A percentile compares a stretch with the other conserved stretches of the same genome.
These are phyloP conservation scores for Lobophora halterata DNA, from an alignment of 2,888 invertebrate species.

Conservation along the genomic window DNA sequence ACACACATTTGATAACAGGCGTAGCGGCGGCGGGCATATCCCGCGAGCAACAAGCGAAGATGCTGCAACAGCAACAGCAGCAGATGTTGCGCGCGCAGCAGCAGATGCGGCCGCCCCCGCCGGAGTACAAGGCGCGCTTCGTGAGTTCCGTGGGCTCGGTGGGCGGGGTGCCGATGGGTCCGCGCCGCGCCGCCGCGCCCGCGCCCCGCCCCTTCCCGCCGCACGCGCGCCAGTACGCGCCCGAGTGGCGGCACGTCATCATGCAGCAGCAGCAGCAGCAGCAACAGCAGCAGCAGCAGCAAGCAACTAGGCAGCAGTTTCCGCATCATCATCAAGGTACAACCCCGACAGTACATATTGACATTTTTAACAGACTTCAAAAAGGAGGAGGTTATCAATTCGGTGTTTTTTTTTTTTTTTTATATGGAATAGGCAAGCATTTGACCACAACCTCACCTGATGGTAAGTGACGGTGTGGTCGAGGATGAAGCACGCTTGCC, in stretches of 20 bases:
- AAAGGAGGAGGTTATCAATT: too few relatives aligned
- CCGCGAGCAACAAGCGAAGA: conserved; percentile 84
- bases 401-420: too few relatives aligned
- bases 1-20: conserved; percentile 38
- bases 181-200: conserved; percentile 47
- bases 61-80: conserved; percentile 85
- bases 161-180: conserved; percentile 43
- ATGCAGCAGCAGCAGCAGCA: conserved; percentile 79
- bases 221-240: conserved; percentile 68
- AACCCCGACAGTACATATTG: conserved; percentile 1
- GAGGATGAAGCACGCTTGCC: too few relatives aligned
- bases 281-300: conserved; percentile 72
- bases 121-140: conserved; percentile 90
- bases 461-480: too few relatives aligned
- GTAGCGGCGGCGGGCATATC: conserved; percentile 72
- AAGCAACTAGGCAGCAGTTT: conserved; percentile 58
- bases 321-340: conserved; percentile 74
- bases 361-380: too few relatives aligned
- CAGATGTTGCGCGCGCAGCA: conserved; percentile 82
- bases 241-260: conserved; percentile 77
- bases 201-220: conserved; percentile 52
- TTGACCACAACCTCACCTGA: too few relatives aligned
- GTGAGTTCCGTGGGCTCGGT: conserved; percentile 52
- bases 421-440: too few relatives aligned
- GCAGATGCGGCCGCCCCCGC: conserved; percentile 87